phyloP scores from a whole-genome alignment of 1,140 invertebrate species.

The Drosophila setifemur region DNA sequence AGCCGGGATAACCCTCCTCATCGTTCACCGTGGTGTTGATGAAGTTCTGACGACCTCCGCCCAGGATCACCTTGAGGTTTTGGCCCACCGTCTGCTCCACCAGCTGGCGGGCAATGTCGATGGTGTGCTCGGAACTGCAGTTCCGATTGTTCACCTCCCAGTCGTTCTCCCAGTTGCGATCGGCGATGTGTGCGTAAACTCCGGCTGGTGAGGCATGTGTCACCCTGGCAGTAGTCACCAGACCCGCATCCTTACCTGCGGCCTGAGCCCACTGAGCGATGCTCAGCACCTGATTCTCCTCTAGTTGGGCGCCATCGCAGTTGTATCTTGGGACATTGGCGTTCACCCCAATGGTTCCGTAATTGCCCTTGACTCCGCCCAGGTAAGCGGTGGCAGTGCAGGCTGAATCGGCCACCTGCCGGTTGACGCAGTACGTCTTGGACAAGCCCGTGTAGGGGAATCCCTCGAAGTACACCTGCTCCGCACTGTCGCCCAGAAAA shows the following conservation, averaged over 20 bases:
- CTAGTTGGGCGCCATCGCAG: slow-evolving; percentile 75
- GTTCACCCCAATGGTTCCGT: slow-evolving; percentile 89
- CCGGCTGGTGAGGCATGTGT: slow-evolving; percentile 92
- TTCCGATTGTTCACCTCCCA: slow-evolving; percentile 83
- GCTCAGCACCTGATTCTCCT: slow-evolving; percentile 84
- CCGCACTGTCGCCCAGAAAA: slow-evolving; percentile 87
- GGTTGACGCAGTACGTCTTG: slow-evolving; percentile 92
- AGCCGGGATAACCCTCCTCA: slow-evolving; percentile 86
- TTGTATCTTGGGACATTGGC: slow-evolving; percentile 84
- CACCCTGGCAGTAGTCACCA: slow-evolving; percentile 91
- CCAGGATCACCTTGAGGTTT: slow-evolving; percentile 86
- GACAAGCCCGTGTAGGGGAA: slow-evolving; percentile 88
- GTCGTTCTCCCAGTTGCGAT: slow-evolving; percentile 91
- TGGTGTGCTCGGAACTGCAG: slow-evolving; percentile 71
- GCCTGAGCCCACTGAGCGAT: slow-evolving; percentile 87
- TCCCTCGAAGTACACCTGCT: slow-evolving; percentile 87
- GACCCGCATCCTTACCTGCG: slow-evolving; percentile 88
- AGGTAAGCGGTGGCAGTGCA: slow-evolving; percentile 91
- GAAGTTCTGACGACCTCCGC: slow-evolving; percentile 89
- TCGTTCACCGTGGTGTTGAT: slow-evolving; percentile 85
- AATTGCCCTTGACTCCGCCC: slow-evolving; percentile 91
- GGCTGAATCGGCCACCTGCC: slow-evolving; percentile 90
- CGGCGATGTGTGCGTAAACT: slow-evolving; percentile 90
- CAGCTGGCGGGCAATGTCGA: slow-evolving; percentile 90
- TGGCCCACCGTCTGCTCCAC: slow-evolving; percentile 87